phyloP scores from a whole-genome alignment of 2,113 vertebrate genomes.

The Regulus satrapa region DNA sequence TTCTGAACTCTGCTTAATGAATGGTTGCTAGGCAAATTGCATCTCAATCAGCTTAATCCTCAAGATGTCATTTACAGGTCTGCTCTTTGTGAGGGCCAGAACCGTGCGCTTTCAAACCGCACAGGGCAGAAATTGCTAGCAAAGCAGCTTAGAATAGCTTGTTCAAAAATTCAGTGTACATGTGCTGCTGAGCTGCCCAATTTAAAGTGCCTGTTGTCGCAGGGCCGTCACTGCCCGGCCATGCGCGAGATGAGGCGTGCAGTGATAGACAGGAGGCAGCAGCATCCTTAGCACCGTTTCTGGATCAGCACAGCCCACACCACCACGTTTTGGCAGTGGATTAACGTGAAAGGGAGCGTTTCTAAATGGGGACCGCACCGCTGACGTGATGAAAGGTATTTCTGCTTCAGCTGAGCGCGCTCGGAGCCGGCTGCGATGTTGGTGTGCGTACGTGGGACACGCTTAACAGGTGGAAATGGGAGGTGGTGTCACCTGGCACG shows the following conservation, averaged over 20 bases:
- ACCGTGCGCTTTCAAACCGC: constrained; percentile 35
- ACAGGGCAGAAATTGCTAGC: constrained; percentile 52
- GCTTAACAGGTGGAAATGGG: not conserved
- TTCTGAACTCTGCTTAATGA: constrained; percentile 79
- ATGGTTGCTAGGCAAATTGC: constrained; percentile 83
- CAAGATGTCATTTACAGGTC: constrained; percentile 81
- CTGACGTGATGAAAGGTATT: constrained; percentile 25
- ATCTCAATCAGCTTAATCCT: constrained; percentile 84
- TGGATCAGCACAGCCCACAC: not conserved
- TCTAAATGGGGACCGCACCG: not conserved
- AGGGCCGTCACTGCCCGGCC: not conserved
- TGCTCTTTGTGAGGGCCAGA: constrained; percentile 68
- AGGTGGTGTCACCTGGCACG: not conserved
- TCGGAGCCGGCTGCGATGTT: not conserved
- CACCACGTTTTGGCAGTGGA: constrained; percentile 4
- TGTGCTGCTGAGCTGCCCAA: constrained; percentile 47
- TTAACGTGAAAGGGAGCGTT: not conserved
- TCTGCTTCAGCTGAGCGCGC: not conserved
- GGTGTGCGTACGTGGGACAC: accelerated
- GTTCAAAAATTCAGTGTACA: constrained; percentile 22
- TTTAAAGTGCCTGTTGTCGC: constrained; percentile 4
- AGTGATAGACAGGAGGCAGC: constrained; percentile 23
- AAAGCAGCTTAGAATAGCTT: constrained; percentile 60
- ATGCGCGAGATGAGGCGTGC: not conserved
- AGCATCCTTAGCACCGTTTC: not conserved